A percentile compares a stretch with the other conserved stretches of the same genome.
phyloP scores from a whole-genome alignment of 1,140 invertebrate genomes.

The Drosophila insularis region DNA sequence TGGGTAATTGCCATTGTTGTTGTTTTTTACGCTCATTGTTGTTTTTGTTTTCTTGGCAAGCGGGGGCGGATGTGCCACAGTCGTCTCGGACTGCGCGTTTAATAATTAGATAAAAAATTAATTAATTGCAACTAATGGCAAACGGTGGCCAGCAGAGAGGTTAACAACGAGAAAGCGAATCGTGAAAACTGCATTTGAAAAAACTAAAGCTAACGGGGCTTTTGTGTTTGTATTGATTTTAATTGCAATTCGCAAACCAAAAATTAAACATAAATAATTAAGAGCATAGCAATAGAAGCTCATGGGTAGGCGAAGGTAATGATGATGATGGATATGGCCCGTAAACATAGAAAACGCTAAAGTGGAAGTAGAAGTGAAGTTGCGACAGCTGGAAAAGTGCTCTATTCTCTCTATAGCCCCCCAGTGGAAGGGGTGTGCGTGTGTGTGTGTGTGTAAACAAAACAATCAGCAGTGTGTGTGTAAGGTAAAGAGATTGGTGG shows the following conservation, averaged over 20 bases:
- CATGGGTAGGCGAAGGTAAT: slow-evolving; percentile 13
- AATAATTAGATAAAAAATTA: slow-evolving; percentile 10
- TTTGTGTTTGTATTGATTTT: slow-evolving; percentile 64
- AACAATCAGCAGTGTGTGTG: slow-evolving; percentile 34
- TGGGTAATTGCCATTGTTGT: neutral
- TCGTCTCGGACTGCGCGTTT: neutral
- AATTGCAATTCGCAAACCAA: slow-evolving; percentile 14
- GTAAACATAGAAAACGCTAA: slow-evolving; percentile 1
- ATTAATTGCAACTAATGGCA: slow-evolving; percentile 7
- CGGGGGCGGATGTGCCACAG: slow-evolving; percentile 3
- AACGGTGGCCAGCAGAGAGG: neutral
- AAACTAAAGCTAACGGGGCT: slow-evolving; percentile 3
- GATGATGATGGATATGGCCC: slow-evolving; percentile 18
- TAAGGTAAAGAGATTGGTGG: slow-evolving; percentile 23
- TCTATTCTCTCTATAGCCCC: neutral
- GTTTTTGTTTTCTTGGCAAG: neutral
- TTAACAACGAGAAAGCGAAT: neutral
- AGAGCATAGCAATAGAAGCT: slow-evolving; percentile 29
- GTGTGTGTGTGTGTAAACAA: slow-evolving; percentile 51
- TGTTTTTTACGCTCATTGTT: neutral
- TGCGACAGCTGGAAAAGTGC: slow-evolving; percentile 15
- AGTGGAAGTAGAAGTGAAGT: slow-evolving; percentile 9
- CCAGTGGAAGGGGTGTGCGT: slow-evolving; percentile 1
- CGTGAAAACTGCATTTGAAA: neutral
- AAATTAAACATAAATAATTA: slow-evolving; percentile 62